Percentiles rank a stretch among this genome's conserved stretches.
Evolutionary conservation across 2,113 vertebrate genomes (phyloP).

Genomic region (Conger conger): DNA sequence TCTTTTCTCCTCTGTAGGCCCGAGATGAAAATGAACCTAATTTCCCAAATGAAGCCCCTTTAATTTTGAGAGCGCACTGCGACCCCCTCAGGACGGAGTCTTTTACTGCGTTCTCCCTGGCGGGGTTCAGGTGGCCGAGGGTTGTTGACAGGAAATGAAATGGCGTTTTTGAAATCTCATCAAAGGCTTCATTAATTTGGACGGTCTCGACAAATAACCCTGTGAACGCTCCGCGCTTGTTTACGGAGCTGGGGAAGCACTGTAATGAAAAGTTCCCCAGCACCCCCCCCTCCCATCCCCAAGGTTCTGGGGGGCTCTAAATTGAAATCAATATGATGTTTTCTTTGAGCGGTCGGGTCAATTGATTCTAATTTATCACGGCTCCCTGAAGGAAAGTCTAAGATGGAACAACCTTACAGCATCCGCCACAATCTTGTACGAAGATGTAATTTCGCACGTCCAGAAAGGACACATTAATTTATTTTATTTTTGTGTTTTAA

Average conservation of each 20-base stretch:
- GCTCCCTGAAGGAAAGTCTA: neutral
- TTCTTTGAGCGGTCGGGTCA: neutral
- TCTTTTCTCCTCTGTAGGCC: too few species aligned
- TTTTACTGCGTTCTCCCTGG: neutral
- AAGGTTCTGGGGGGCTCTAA: neutral
- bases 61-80: too few species aligned
- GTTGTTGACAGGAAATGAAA: constrained; percentile 1
- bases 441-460: too few species aligned
- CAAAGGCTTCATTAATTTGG: constrained; percentile 13
- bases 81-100: too few species aligned
- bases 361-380: neutral
- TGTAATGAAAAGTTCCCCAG: neutral
- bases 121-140: constrained; percentile 1
- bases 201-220: neutral
- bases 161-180: constrained; percentile 16
- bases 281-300: neutral
- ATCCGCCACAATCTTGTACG: neutral
- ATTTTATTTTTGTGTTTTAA: too few species aligned
- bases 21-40: too few species aligned
- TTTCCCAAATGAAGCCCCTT: too few species aligned
- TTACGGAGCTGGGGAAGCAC: neutral
- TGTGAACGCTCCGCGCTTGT: neutral
- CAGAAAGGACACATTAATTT: too few species aligned
- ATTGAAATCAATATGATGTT: constrained; percentile 3
- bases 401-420: neutral